These are phyloP conservation scores for Hydrozoanthus tunicans DNA, from an alignment of 64 coral and sea anemone species.

Conservation along the genomic window DNA sequence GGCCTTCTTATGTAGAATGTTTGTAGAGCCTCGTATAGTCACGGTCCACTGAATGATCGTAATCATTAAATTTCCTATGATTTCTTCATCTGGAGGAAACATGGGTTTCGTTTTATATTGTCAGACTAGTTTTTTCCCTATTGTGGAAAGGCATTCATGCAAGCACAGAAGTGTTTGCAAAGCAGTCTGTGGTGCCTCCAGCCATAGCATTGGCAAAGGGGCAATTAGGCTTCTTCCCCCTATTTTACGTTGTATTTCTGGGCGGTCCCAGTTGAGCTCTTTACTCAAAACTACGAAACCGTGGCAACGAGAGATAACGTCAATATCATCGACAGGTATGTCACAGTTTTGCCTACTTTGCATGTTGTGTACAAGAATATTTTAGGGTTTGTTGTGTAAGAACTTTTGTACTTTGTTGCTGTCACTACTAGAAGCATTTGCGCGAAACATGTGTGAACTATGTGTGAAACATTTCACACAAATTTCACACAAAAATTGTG, in stretches of 20 bases:
- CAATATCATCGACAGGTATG: not conserved
- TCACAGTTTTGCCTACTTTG: conserved; percentile 19
- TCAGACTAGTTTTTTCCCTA: not conserved
- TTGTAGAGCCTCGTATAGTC: not conserved
- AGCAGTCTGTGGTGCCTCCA: conserved; percentile 24
- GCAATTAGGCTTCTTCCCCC: not conserved
- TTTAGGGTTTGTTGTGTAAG: conserved; percentile 21
- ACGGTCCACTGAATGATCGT: not conserved
- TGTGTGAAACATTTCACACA: not conserved
- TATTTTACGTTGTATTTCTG: conserved; percentile 32
- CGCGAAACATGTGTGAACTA: not conserved
- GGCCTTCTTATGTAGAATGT: not conserved
- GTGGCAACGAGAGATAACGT: conserved; percentile 1
- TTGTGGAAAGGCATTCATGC: conserved; percentile 20
- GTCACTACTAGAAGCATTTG: conserved; percentile 15
- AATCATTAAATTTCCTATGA: conserved; percentile 7
- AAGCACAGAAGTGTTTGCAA: conserved; percentile 40
- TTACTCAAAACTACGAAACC: not conserved
- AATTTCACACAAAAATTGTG: not conserved
- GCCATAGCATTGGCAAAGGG: conserved; percentile 10
- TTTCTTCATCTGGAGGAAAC: conserved; percentile 9
- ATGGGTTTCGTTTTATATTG: not conserved
- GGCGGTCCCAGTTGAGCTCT: conserved; percentile 8
- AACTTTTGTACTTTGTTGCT: conserved; percentile 1
- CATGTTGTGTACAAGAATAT: conserved; percentile 22